A percentile compares a stretch with the other conserved stretches of the same genome.
Conservation (phyloP, 2,888 invertebrate species). For the Endomychus coccineus region DNA sequence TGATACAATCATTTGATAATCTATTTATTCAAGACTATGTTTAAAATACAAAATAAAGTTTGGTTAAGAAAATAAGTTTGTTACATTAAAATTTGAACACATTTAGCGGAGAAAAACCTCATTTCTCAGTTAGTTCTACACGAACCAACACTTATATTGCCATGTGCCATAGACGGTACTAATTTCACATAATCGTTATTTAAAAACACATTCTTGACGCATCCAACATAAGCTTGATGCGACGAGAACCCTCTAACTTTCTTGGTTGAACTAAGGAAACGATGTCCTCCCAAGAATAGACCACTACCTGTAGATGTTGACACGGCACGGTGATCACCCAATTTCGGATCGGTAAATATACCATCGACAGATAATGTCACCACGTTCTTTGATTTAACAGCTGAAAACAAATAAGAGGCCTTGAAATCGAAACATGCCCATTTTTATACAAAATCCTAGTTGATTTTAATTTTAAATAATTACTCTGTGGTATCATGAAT, state of each 20-base stretch:
- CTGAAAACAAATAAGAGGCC: conserved; percentile 45
- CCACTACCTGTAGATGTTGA: conserved; percentile 77
- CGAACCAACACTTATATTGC: conserved; percentile 68
- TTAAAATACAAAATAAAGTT: no score
- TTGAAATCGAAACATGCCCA: no score
- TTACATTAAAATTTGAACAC: no score
- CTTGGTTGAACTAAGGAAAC: conserved; percentile 41
- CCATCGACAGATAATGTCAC: conserved; percentile 83
- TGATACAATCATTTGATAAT: no score
- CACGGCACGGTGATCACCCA: conserved; percentile 52
- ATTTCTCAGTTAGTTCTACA: conserved; percentile 78
- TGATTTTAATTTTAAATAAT: no score
- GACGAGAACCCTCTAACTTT: conserved; percentile 60
- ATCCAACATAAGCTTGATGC: conserved; percentile 67
- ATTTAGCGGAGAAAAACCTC: no score
- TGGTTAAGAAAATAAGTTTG: no score
- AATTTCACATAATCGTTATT: conserved; percentile 48
- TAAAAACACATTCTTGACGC: conserved; percentile 65
- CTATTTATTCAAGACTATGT: no score
- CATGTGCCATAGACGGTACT: conserved; percentile 54
- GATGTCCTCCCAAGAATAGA: conserved; percentile 86
- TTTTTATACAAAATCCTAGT: no score
- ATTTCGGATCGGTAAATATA: conserved; percentile 62
- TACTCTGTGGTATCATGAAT: no score
- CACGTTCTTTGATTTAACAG: conserved; percentile 83